Base-by-base conservation (phyloP, 2,113 vertebrate genomes). In the Phyllostomus hastatus region DNA sequence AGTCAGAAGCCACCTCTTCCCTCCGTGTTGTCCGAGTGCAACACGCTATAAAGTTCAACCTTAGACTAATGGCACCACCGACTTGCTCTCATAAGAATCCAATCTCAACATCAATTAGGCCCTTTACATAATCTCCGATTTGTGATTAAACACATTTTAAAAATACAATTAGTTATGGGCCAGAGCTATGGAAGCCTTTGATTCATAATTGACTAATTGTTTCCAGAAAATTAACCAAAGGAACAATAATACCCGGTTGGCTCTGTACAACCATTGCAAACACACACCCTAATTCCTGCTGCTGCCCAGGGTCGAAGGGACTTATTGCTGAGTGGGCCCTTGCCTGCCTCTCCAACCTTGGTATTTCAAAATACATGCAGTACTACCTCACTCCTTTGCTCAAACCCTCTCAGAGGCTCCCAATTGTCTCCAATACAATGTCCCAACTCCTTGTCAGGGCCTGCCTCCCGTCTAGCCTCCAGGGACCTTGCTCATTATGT, bases 161-260 rank as follows among this genome's bases (percentile, higher is more conserved):
- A 96, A 98, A 98, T 95, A 95, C 43, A 97, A 97, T 98, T 98
- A 97, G 97, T 97, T 93, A 93, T 95, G 84, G 94, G 72, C 88
- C 80, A 88, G 93, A 97, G 85, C 67, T 97, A 89, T 59, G 87
- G 70, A 98, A 81, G 38, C 87, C 97, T 98, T 98, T 98, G 95
- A 98, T 98, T 98, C 97, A 96, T 98, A 98, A 98, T 97, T 98
- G 97, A 90, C 95, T 96, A 76, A 97, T 98, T 98, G 97, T 98
- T 98, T 97, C 90, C 90, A 96, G 43, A 90, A 94, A 97, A 96
- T 98, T 98, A 97, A 96, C 35, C 84, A 97, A 95, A 80, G 22
- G 91, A 97, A 80, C 82, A 92, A 41, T 83, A 75, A 67, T 54
- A 79, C 20, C 8, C 31, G 88, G 26, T 78, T 85, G 67, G 59